These are phyloP conservation scores for Himalopsyche phryganea DNA, from an alignment of 1,140 invertebrate genomes.

Conservation along the genomic window DNA sequence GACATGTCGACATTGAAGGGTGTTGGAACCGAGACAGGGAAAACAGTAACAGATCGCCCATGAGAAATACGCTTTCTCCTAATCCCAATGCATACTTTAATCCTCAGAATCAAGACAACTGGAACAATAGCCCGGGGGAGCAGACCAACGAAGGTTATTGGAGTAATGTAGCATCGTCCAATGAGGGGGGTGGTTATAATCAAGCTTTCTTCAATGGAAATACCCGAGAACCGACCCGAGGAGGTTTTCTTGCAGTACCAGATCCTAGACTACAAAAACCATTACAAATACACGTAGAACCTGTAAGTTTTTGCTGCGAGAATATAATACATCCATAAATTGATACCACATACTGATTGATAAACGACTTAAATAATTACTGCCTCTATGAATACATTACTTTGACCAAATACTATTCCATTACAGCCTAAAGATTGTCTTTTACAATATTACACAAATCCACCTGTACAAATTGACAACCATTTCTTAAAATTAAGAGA, in stretches of 20 bases:
- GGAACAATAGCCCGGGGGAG: slow-evolving; percentile 24
- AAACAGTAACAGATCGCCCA: slow-evolving; percentile 28
- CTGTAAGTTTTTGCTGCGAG: slow-evolving; percentile 52
- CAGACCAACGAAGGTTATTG: slow-evolving; percentile 25
- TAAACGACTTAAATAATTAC: too few species aligned
- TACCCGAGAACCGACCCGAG: slow-evolving; percentile 8
- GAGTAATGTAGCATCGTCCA: slow-evolving; percentile 18
- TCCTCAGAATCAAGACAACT: slow-evolving; percentile 34
- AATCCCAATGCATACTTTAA: slow-evolving; percentile 32
- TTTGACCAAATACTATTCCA: too few species aligned
- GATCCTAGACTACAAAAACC: slow-evolving; percentile 50
- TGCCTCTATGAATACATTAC: too few species aligned
- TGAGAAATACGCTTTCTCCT: slow-evolving; percentile 33
- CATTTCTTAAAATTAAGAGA: too few species aligned
- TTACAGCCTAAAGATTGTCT: too few species aligned
- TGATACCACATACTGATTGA: neutral
- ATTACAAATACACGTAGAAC: slow-evolving; percentile 62
- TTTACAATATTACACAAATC: too few species aligned
- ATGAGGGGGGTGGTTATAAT: slow-evolving; percentile 22
- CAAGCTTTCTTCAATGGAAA: slow-evolving; percentile 26
- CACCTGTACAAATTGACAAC: too few species aligned
- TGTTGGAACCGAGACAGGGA: slow-evolving; percentile 46
- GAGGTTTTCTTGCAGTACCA: slow-evolving; percentile 37
- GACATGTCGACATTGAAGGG: slow-evolving; percentile 49
- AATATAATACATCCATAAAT: neutral